Evolutionary conservation across 2,888 invertebrate species (phyloP), one percentile per base, ranked within the genome.

Genomic region (Eristalis arbustorum): DNA sequence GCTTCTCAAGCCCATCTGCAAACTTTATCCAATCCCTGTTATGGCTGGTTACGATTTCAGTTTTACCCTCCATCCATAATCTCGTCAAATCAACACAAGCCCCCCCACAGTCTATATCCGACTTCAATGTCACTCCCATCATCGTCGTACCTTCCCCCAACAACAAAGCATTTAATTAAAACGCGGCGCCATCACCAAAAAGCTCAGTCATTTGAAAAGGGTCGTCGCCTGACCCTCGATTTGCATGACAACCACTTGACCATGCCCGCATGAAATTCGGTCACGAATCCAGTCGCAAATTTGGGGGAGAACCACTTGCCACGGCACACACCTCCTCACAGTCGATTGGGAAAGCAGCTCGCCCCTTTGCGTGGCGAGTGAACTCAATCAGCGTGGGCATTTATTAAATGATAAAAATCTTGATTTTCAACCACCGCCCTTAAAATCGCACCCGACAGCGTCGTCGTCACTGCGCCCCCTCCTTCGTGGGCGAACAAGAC

Each of bases 321-420:
- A 37, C 37, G 31, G 2, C 37, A 37, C 37, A 37, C 37, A 37
- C 1, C 31, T 10, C 8, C 31, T 2, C 31, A 49, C 49, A 49
- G n/a, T 18, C 5, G 4, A 42, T 3, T 3, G n/a, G 42, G 8
- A n/a, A n/a, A n/a, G 31, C 4, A 31, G 31, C 37, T 6, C 13
- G 37, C 3, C 37, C 37, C 37, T 37, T 37, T 13, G 49, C 18
- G 18, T 49, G n/a, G 4, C 49, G 18, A 18, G 18, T 8, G 18
- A 6, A 18, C 49, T 18, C 49, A 49, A 42, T 42, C 42, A 42
- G 42, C 42, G 5, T n/a, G 42, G 14, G 14, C n/a, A 42, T 18
- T 49, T 49, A 49, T 49, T 72, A 72, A 66, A 64, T 71, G 78
- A 78, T 77, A 69, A 28, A 59, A 61, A 73, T 66, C 72, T 68